Base-by-base conservation (phyloP, 2,113 vertebrate genomes). In the Corythornis madagascariensis region DNA sequence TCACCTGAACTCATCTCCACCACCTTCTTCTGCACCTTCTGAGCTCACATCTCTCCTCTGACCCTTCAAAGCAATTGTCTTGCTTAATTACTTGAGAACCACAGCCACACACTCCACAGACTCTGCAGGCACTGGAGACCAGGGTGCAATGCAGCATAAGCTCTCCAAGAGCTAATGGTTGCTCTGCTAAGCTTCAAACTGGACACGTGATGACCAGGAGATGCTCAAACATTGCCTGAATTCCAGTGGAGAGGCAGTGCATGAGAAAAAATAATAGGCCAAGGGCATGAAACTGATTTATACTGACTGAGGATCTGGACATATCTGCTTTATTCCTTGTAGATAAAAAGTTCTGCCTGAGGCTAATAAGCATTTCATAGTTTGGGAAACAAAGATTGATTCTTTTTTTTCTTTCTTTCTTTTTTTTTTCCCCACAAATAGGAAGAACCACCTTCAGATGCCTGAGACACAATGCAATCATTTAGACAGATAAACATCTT, bases 401-500 rank as follows among this genome's bases (percentile, higher is more conserved):
- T 85, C 3, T 65, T 83, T 79, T 43, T 4, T 25, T 63, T 65
- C 3, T 69, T 83, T 79, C 33, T 4, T 25, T 53, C 60, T 18
- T 66, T 76, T 33, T 64, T 5, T 21, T 79, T 79, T 25, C 2
- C 64, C 25, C 75, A 75, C 57, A 86, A 75, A 89, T 86, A 86
- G 80, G 79, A 93, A 96, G 80, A 88, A 84, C 80, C 66, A 75
- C 53, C 69, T 95, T 91, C 87, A 93, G 80, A 93, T 92, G 91
- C 85, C 89, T 86, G 61, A 96, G 85, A 88, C 75, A 92, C 78
- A 21, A 65, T 91, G 79, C 95, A 92, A 56, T 91, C 10, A 75
- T 88, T 94, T 77, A 89, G 74, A 43, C 42, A 87, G 95, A 95
- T 93, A 88, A 93, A 56, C 55, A 96, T 89, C 89, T 95, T 86